Evolutionary conservation across 2,113 vertebrate species (phyloP), one percentile per base, ranked within the genome.

Genomic region (Bagarius yarrelli): DNA sequence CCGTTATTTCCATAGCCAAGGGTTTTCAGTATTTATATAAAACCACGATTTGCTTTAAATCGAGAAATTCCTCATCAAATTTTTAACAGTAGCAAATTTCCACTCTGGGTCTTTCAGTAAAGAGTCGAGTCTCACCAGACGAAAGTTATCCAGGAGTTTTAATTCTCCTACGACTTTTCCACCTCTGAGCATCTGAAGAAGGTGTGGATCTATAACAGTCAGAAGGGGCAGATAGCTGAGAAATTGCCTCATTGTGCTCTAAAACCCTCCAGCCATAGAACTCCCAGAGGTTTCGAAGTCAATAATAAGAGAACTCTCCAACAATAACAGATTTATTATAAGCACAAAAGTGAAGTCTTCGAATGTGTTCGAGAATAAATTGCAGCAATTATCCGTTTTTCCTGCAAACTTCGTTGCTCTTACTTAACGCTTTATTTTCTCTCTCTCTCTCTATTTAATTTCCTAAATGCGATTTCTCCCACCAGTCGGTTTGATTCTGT

Each of bases 231-330:
- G 72, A 74, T 74, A 79, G 52, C 67, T 47, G 80, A 11, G 53
- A 53, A 84, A 78, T 81, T 78, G 27, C 76, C 80, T 81, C 52
- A 53, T 72, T 66, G 75, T 73, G 61, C 40, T 8, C 25, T 57
- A 61, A 47, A 30, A 74, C 52, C 74, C 53, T 53, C 44, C 80
- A 79, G 83, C 75, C 69, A 72, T 63, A 52, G n/a, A 52, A 15
- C 4, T 74, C 69, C 67, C 75, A 50, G 27, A 59, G 73, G 63
- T 69, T 73, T 40, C 61, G 13, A 52, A 76, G 11, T 76, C 34
- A 73, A 60, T 34, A 76, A 61, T 57, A 30, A 47, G 50, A 66
- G 69, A 76, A 32, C 34, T 70, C 18, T 59, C 63, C 4, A 12
- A 21, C 21, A 27, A 73, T 63, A 74, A 52, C 53, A 77, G 73